Evolutionary conservation across 2,888 invertebrate genomes (phyloP).

Genomic region (Platypus cylindrus): DNA sequence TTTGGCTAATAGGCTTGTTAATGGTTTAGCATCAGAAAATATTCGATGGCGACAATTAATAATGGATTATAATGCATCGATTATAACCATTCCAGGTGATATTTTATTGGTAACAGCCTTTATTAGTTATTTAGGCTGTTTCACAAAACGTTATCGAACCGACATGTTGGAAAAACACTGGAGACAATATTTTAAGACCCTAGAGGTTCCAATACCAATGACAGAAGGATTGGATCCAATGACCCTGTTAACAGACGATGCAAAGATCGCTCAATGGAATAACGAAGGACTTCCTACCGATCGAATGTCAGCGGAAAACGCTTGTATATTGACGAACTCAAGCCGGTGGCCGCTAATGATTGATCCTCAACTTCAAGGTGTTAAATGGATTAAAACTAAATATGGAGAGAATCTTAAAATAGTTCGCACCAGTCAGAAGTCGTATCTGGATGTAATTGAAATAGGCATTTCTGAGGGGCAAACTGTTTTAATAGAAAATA

Average conservation of each 20-base stretch:
- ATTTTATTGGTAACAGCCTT: slow-evolving; percentile 81
- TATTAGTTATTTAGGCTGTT: slow-evolving; percentile 90
- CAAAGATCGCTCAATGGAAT: slow-evolving; percentile 86
- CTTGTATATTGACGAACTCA: slow-evolving; percentile 79
- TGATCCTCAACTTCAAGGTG: slow-evolving; percentile 77
- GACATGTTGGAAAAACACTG: slow-evolving; percentile 69
- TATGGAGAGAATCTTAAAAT: slow-evolving; percentile 62
- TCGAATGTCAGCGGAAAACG: slow-evolving; percentile 90
- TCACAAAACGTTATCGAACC: slow-evolving; percentile 69
- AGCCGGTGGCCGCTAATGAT: slow-evolving; percentile 92
- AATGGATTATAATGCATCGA: slow-evolving; percentile 52
- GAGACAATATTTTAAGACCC: slow-evolving; percentile 64
- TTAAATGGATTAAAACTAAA: slow-evolving; percentile 90
- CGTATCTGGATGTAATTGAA: slow-evolving; percentile 76
- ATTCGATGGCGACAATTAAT: slow-evolving; percentile 58
- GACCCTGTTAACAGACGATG: slow-evolving; percentile 80
- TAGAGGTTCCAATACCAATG: slow-evolving; percentile 60
- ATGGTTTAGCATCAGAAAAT: slow-evolving; percentile 87
- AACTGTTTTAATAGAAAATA: slow-evolving; percentile 75
- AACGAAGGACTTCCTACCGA: slow-evolving; percentile 88
- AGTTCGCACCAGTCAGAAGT: slow-evolving; percentile 67
- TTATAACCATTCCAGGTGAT: slow-evolving; percentile 76
- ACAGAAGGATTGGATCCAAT: slow-evolving; percentile 72
- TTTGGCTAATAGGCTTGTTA: slow-evolving; percentile 82
- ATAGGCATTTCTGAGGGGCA: slow-evolving; percentile 50